These are phyloP conservation scores for Bombus turneri DNA, from an alignment of 1,140 invertebrate species.

Conservation along the genomic window DNA sequence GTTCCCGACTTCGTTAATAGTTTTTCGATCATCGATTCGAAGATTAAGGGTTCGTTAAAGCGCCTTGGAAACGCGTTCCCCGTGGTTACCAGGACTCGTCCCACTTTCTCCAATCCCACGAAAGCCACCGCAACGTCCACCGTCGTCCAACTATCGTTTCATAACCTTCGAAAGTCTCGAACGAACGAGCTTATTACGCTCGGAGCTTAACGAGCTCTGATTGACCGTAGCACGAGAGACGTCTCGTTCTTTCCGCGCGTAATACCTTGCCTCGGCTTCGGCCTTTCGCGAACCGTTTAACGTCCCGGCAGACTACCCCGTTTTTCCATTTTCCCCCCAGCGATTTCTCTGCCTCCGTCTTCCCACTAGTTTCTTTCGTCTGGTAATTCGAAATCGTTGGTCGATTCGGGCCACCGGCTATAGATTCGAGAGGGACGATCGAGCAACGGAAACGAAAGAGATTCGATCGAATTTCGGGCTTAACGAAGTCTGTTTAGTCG, in stretches of 20 bases:
- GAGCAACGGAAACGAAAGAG: neutral
- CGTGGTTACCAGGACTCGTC: neutral
- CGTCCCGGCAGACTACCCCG: neutral
- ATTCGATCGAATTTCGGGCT: constrained; percentile 11
- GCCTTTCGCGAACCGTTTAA: neutral
- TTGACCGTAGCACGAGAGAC: constrained; percentile 22
- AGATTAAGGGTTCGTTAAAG: constrained; percentile 67
- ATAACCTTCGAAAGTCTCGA: constrained; percentile 28
- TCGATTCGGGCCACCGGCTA: neutral
- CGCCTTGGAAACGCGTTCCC: constrained; percentile 42
- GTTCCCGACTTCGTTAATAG: neutral
- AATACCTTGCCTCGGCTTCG: neutral
- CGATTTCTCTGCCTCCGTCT: neutral
- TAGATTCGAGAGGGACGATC: too few species aligned
- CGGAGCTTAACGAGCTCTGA: constrained; percentile 48
- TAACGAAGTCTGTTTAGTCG: constrained; percentile 30
- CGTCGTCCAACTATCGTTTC: constrained; percentile 37
- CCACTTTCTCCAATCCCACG: neutral
- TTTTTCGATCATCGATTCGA: constrained; percentile 46
- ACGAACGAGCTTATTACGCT: constrained; percentile 48
- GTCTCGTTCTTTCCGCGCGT: neutral
- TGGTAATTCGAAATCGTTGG: neutral
- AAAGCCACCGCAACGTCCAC: constrained; percentile 35
- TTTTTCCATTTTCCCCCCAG: neutral
- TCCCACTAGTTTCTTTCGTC: neutral